A percentile compares a stretch with the other conserved stretches of the same genome.
Conservation (phyloP, 2,113 vertebrate species). For the Potamarius usumacintae region DNA sequence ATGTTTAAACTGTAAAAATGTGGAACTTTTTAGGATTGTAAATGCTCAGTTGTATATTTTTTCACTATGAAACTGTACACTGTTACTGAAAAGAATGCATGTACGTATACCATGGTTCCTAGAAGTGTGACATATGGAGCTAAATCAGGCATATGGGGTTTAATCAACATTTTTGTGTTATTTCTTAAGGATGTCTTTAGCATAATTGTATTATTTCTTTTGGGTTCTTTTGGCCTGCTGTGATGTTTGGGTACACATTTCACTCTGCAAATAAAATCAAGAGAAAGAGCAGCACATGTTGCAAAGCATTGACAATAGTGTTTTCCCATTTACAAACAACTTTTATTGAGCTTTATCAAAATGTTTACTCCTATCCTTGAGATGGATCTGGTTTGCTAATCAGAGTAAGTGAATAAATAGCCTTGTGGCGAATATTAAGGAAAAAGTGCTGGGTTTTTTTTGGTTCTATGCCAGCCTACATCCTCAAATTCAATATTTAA, state of each 20-base stretch:
- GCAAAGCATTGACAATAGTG: neutral
- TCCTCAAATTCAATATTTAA: conserved; percentile 28
- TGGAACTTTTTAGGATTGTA: neutral
- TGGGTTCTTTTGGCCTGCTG: neutral
- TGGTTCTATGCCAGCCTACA: conserved; percentile 11
- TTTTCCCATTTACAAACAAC: neutral
- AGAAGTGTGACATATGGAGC: neutral
- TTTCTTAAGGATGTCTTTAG: neutral
- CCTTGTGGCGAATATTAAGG: neutral
- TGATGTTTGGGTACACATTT: neutral
- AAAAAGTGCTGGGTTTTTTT: neutral
- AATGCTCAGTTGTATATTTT: neutral
- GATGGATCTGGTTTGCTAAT: conserved; percentile 2
- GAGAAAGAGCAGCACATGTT: neutral
- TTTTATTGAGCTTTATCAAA: neutral
- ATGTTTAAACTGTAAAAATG: neutral
- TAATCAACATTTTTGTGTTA: neutral
- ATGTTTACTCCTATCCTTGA: neutral
- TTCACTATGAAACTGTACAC: neutral
- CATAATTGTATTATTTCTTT: neutral
- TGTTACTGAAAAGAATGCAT: neutral
- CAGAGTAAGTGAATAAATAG: conserved; percentile 11
- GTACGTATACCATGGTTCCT: neutral
- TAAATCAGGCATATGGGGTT: neutral
- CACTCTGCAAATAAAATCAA: neutral